Conservation (phyloP, 2,113 vertebrate species). For the Ceyx melanurus region DNA sequence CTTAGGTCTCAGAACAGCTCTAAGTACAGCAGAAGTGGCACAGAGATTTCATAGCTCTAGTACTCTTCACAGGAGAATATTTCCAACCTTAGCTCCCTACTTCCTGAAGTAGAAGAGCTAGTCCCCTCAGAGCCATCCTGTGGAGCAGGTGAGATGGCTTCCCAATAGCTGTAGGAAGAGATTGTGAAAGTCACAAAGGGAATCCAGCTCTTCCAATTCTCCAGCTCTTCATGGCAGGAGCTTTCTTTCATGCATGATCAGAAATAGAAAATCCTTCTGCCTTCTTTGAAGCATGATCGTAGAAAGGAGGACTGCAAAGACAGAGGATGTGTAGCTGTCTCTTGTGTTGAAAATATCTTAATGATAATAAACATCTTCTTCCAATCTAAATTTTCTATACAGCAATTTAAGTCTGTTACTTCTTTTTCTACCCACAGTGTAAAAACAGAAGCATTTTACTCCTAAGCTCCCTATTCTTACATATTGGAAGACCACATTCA, state of each 20-base stretch:
- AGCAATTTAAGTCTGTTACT: background rate
- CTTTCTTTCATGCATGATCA: background rate
- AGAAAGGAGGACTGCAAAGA: background rate
- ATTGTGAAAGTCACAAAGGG: background rate
- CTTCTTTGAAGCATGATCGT: background rate
- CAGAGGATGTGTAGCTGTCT: background rate
- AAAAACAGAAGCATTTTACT: background rate
- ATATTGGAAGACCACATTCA: background rate
- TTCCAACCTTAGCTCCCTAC: background rate
- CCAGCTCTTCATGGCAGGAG: background rate
- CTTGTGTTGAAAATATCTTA: background rate
- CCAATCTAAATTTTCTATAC: background rate
- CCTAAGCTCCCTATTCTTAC: background rate
- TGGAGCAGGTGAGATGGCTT: background rate
- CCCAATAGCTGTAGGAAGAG: background rate
- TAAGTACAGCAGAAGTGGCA: background rate
- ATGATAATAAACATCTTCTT: background rate
- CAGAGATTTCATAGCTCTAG: background rate
- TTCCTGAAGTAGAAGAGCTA: background rate
- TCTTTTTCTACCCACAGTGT: background rate
- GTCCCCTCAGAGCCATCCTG: background rate
- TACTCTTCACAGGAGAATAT: background rate
- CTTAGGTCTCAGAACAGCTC: conserved; percentile 34
- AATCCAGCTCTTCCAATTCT: background rate
- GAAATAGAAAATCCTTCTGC: background rate